phyloP scores from a whole-genome alignment of 1,140 invertebrate species.

The Protaetia brevitarsis region DNA sequence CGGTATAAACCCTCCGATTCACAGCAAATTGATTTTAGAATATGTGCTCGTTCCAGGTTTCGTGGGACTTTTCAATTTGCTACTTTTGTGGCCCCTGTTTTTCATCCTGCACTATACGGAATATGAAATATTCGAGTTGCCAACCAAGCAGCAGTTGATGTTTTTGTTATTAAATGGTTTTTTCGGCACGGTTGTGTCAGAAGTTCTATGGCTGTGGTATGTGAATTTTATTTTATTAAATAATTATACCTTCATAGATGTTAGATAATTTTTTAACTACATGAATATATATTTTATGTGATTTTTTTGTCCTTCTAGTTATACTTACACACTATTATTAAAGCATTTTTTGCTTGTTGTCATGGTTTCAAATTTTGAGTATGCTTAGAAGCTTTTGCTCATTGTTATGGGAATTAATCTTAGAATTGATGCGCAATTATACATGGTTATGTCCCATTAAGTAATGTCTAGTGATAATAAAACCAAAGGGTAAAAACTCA shows the following conservation, averaged over 20 bases:
- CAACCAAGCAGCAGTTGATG: slow-evolving; percentile 72
- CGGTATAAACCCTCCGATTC: slow-evolving; percentile 54
- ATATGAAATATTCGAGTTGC: slow-evolving; percentile 78
- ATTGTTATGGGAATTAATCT: too few relatives aligned
- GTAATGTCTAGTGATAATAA: too few relatives aligned
- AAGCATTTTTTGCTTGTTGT: too few relatives aligned
- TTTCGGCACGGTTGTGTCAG: slow-evolving; percentile 82
- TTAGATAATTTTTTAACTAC: slow-evolving; percentile 3
- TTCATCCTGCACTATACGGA: slow-evolving; percentile 76
- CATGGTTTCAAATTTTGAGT: too few relatives aligned
- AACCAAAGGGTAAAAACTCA: too few relatives aligned
- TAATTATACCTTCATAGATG: background rate
- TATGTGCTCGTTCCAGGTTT: slow-evolving; percentile 62
- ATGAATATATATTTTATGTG: too few relatives aligned
- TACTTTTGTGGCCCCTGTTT: slow-evolving; percentile 83
- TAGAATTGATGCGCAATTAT: too few relatives aligned
- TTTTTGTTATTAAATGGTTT: slow-evolving; percentile 79
- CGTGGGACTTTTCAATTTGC: slow-evolving; percentile 79
- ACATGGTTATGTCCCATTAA: too few relatives aligned
- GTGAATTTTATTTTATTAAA: background rate
- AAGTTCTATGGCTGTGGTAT: slow-evolving; percentile 86
- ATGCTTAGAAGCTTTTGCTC: too few relatives aligned
- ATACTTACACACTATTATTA: too few relatives aligned
- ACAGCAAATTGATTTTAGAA: background rate
- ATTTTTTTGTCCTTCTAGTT: too few relatives aligned